Evolutionary conservation across 2,888 invertebrate genomes (phyloP).

Genomic region (Cistogaster globosa): DNA sequence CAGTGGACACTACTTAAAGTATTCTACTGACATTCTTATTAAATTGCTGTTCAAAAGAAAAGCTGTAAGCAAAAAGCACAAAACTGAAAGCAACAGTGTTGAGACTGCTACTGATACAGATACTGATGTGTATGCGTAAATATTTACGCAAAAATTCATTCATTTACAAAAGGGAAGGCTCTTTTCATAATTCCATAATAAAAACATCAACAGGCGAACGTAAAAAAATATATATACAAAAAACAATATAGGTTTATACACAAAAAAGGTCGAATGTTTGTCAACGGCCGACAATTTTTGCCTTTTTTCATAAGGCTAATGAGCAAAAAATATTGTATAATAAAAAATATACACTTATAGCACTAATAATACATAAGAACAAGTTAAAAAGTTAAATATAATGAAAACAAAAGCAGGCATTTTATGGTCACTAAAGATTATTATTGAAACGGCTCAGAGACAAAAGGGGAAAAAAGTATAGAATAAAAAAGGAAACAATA

Average conservation of each 20-base stretch:
- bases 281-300: constrained; percentile 48
- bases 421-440: constrained; percentile 43
- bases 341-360: constrained; percentile 30
- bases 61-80: neutral
- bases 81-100: constrained; percentile 41
- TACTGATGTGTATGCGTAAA: constrained; percentile 65
- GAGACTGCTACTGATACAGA: constrained; percentile 54
- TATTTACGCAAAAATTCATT: constrained; percentile 67
- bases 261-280: constrained; percentile 55
- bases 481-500: neutral
- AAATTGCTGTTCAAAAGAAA: constrained; percentile 39
- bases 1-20: constrained; percentile 55
- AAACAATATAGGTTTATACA: constrained; percentile 12
- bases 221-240: constrained; percentile 1
- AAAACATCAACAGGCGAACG: constrained; percentile 61
- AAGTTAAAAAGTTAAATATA: constrained; percentile 46
- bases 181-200: constrained; percentile 70
- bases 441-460: constrained; percentile 21
- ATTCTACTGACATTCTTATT: constrained; percentile 59
- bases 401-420: constrained; percentile 36
- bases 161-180: constrained; percentile 40
- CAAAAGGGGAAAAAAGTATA: no score
- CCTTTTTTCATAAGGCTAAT: constrained; percentile 53
- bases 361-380: constrained; percentile 27
- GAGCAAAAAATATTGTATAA: constrained; percentile 52